Base-by-base conservation (phyloP, 1,140 invertebrate species). In the Lepidotrigona ventralis region DNA sequence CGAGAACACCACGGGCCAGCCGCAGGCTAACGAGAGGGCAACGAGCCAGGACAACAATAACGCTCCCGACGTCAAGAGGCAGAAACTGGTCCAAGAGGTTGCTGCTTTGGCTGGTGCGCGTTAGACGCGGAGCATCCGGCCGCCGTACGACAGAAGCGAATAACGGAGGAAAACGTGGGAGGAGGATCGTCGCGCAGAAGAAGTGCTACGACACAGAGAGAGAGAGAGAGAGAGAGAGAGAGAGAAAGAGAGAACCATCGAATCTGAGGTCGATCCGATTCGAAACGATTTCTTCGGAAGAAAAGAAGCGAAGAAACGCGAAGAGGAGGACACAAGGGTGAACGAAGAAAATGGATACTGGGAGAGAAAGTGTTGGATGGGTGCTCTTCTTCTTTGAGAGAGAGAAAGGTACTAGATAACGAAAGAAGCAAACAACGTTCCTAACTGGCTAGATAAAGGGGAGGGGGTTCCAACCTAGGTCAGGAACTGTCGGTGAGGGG, bases 41-140 rank as follows among this genome's bases (percentile, higher is more conserved):
- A 81, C 66, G 51, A 86, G 56, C 58, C 92, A 90, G 81, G 91
- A 94, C 86, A 93, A 93, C 90, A 93, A 93, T 88, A 93, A 93
- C 84, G 92, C 90, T 26, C 92, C 92, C 68, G 93, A 93, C 9
- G 84, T 88, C 53, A 93, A 93, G 58, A 76, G 92, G 53, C 93
- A 93, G 80, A 94, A 93, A 79, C 87, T 91, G 60, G 86, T 93
- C 15, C 93, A 93, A 73, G 93, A 93, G 56, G 89, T 93, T 46
- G 90, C 93, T 12, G 92, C 92, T 46, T 79, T 93, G 33, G 90
- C 92, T 46, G 92, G 92, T 2, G 92, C 92, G 33, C 93, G 92
- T 79, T 93, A 91, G 85, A 68, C 21, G 23, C 79, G 58, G 39
- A 29, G 15, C 26, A 29, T 29, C 1, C 33, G 33, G 8, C 6